These are phyloP conservation scores for Tanypteryx hageni DNA, from an alignment of 2,888 invertebrate genomes.

Conservation along the genomic window DNA sequence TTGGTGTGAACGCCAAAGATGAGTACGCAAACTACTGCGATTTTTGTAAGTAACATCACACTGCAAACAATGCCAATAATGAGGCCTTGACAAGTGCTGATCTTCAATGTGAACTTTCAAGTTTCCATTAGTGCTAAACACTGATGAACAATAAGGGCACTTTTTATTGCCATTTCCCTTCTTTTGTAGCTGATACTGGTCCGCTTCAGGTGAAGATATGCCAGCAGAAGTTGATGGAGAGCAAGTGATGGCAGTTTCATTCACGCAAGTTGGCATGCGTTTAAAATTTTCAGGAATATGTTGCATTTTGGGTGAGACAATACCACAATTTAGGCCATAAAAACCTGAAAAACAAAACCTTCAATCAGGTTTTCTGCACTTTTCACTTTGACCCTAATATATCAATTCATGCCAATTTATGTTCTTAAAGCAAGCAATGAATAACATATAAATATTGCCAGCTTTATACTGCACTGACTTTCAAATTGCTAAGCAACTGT, in stretches of 20 bases:
- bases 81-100: conserved; percentile 39
- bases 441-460: conserved; percentile 25
- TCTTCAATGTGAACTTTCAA: conserved; percentile 67
- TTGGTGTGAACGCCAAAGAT: conserved; percentile 64
- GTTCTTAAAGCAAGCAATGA: conserved; percentile 53
- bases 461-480: conserved; percentile 11
- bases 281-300: conserved; percentile 57
- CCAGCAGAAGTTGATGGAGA: conserved; percentile 46
- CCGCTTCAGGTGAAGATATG: conserved; percentile 40
- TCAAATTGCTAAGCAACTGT: conserved; percentile 28
- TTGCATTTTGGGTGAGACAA: conserved; percentile 45
- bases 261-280: conserved; percentile 38
- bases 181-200: conserved; percentile 31
- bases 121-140: conserved; percentile 66
- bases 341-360: conserved; percentile 62
- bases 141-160: conserved; percentile 67
- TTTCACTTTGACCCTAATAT: conserved; percentile 51
- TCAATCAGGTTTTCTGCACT: conserved; percentile 51
- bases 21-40: conserved; percentile 57
- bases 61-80: conserved; percentile 43
- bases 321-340: conserved; percentile 59
- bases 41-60: conserved; percentile 64
- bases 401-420: conserved; percentile 51
- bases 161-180: conserved; percentile 26
- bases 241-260: conserved; percentile 41